Evolutionary conservation across 1,140 invertebrate genomes (phyloP), one percentile per base, ranked within the genome.

Genomic region (Drosophila pectinifera): DNA sequence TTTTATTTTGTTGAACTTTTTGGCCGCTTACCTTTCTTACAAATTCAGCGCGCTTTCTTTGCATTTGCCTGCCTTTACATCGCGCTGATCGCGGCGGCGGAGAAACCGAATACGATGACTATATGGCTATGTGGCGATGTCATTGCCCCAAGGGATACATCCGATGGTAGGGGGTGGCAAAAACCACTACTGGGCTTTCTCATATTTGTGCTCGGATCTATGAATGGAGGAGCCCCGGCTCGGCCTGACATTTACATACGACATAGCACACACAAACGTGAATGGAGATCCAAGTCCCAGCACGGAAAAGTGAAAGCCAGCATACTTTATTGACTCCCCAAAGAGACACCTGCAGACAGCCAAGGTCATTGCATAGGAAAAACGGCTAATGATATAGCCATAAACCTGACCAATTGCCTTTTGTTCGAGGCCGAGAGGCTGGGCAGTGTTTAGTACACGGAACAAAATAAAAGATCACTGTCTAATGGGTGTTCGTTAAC

Each of bases 1-100:
- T 54, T 53, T 72, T 63, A 7, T 31, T 28, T 65, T 51, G 49
- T 36, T 51, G 31, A 56, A 53, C 45, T 75, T 75, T 63, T 78
- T 55, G 34, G 73, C 4, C 59, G 62, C 72, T 74, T 78, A 68
- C 56, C 59, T 59, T 73, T 82, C 67, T 43, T 81, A 74, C 59
- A 67, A 84, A 83, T 80, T 83, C 76, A 80, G 65, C 78, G 73
- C 82, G 78, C 82, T 85, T 85, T 85, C 82, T 85, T 85, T 81
- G 63, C 59, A 82, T 85, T 85, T 81, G 63, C 59, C 46, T 42
- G 54, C 57, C 61, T 62, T 34, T 51, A 16, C 38, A 22, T 59
- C 49, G 54, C 51, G 39, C 34, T 62, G 68, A 51, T 61, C 55
- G 73, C 16, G 16, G 48, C 2, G 38, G n/a, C 38, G 11, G 31